Percentiles rank a stretch among this genome's conserved stretches.
Evolutionary conservation across 2,888 invertebrate genomes (phyloP).

Genomic region (Deroplatys truncata): DNA sequence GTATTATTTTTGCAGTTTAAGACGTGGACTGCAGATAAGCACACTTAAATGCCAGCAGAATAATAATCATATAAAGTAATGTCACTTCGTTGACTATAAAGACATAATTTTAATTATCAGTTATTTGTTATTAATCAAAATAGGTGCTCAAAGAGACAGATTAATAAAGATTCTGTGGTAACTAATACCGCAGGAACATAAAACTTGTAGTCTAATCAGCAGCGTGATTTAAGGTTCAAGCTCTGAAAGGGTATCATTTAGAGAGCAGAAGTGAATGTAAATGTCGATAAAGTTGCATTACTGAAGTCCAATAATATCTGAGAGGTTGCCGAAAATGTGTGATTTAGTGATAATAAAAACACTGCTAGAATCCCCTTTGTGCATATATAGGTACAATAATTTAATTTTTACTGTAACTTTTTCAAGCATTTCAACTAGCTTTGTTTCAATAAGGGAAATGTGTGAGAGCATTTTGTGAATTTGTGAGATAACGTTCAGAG

Average conservation of each 20-base stretch:
- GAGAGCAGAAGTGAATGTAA: neutral
- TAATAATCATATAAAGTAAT: too few species aligned
- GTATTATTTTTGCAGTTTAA: neutral
- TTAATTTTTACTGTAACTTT: neutral
- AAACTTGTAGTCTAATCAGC: neutral
- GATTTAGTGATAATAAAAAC: neutral
- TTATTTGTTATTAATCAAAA: neutral
- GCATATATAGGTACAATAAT: neutral
- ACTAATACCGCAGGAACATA: neutral
- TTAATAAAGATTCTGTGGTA: neutral
- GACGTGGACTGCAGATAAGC: neutral
- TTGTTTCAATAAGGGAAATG: neutral
- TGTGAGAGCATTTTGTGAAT: neutral
- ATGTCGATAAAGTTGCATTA: neutral
- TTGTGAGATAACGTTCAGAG: neutral
- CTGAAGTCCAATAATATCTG: neutral
- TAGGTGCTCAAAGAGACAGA: neutral
- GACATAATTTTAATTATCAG: neutral
- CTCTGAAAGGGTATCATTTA: neutral
- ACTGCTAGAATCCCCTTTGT: neutral
- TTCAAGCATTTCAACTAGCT: neutral
- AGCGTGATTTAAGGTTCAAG: neutral
- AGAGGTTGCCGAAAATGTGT: neutral
- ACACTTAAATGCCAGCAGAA: neutral
- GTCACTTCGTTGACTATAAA: neutral